These are phyloP conservation scores for Cetonia aurata DNA, from an alignment of 2,888 invertebrate genomes.

Conservation along the genomic window DNA sequence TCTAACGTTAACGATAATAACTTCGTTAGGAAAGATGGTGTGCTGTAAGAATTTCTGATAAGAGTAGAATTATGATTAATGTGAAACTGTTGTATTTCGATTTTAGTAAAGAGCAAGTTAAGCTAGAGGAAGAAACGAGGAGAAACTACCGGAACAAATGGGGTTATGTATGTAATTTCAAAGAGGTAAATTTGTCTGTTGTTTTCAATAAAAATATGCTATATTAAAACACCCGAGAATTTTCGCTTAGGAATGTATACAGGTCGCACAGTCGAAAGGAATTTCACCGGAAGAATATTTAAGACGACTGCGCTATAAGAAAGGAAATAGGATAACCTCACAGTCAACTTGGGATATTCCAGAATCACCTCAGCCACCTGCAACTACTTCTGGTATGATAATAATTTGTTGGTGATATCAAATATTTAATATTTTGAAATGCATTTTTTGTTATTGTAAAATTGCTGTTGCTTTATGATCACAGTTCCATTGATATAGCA, in stretches of 20 bases:
- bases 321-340: constrained; percentile 31
- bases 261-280: constrained; percentile 52
- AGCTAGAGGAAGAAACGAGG: constrained; percentile 58
- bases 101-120: constrained; percentile 61
- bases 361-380: constrained; percentile 10
- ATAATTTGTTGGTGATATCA: neutral
- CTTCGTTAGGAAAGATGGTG: constrained; percentile 51
- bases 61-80: neutral
- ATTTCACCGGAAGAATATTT: constrained; percentile 50
- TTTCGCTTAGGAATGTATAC: constrained; percentile 47
- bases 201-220: neutral
- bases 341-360: constrained; percentile 19
- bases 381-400: constrained; percentile 26
- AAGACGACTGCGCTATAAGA: constrained; percentile 44
- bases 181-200: constrained; percentile 54
- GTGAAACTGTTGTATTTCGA: neutral
- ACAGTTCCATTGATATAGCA: no score
- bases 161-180: constrained; percentile 60
- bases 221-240: neutral
- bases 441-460: no score
- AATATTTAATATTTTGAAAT: no score
- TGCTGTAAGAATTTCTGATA: constrained; percentile 48
- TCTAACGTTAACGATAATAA: constrained; percentile 29
- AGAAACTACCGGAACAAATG: constrained; percentile 60
- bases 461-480: no score